phyloP scores from a whole-genome alignment of 2,888 invertebrate genomes.

The Flexamia atlantica region DNA sequence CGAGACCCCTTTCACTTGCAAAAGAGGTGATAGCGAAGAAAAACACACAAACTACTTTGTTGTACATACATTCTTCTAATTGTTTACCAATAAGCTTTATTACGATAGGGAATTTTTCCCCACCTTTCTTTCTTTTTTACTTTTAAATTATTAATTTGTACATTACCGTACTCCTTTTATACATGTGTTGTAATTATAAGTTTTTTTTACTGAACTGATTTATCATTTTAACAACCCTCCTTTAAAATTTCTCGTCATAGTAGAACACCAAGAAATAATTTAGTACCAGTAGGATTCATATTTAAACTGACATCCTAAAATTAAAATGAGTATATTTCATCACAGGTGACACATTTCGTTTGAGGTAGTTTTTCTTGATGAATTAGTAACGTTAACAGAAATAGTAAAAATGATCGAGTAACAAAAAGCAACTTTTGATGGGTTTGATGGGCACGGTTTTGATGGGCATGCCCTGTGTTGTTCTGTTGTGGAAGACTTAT shows the following conservation, averaged over 20 bases:
- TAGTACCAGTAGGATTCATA: too few species aligned
- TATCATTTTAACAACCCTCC: neutral
- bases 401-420: too few species aligned
- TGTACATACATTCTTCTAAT: neutral
- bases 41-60: neutral
- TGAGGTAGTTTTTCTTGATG: too few species aligned
- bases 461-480: too few species aligned
- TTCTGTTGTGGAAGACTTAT: too few species aligned
- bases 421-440: too few species aligned
- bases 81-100: slow-evolving; percentile 6
- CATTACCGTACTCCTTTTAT: neutral
- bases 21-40: neutral
- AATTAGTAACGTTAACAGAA: too few species aligned
- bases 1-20: slow-evolving; percentile 7
- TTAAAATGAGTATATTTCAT: too few species aligned
- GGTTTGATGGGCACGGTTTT: too few species aligned
- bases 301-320: too few species aligned
- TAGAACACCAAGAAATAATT: too few species aligned
- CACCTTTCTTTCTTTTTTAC: neutral
- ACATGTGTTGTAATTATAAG: neutral
- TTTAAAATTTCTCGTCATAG: neutral
- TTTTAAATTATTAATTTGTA: neutral
- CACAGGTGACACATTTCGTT: too few species aligned
- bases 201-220: neutral
- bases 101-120: neutral